These are phyloP conservation scores for Drusus annulatus DNA, from an alignment of 1,140 invertebrate genomes.

Conservation along the genomic window DNA sequence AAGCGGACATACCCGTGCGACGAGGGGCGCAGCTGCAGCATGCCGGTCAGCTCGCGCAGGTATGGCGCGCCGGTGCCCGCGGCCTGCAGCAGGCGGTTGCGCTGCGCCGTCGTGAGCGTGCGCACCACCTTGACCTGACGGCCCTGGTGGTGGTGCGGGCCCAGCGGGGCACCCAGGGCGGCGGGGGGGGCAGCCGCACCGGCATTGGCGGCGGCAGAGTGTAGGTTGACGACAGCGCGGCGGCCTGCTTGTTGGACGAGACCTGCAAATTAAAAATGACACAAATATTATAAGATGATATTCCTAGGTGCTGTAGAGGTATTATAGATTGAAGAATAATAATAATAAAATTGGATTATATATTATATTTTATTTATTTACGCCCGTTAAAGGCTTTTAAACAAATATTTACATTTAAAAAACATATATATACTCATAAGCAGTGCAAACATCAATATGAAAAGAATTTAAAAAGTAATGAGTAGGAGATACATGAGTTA, in stretches of 20 bases:
- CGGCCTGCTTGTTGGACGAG: not conserved
- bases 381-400: too few species aligned
- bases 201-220: not conserved
- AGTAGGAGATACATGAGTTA: too few species aligned
- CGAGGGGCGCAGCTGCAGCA: constrained; percentile 18
- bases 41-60: constrained; percentile 15
- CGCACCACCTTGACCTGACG: constrained; percentile 37
- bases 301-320: too few species aligned
- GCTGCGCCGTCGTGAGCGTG: constrained; percentile 19
- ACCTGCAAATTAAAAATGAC: constrained; percentile 4
- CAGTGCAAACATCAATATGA: too few species aligned
- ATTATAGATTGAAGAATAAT: too few species aligned
- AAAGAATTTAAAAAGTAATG: too few species aligned
- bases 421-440: too few species aligned
- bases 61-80: not conserved
- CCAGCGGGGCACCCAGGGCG: not conserved
- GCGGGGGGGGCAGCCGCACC: not conserved
- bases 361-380: too few species aligned
- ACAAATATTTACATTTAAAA: too few species aligned
- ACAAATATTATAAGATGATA: too few species aligned
- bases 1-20: not conserved
- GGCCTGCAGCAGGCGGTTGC: constrained; percentile 30
- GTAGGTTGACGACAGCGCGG: constrained; percentile 19
- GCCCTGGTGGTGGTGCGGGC: constrained; percentile 5
- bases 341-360: too few species aligned